A percentile compares a stretch with the other conserved stretches of the same genome.
Conservation (phyloP, 2,113 vertebrate species). For the Nothobranchius kuhntae region DNA sequence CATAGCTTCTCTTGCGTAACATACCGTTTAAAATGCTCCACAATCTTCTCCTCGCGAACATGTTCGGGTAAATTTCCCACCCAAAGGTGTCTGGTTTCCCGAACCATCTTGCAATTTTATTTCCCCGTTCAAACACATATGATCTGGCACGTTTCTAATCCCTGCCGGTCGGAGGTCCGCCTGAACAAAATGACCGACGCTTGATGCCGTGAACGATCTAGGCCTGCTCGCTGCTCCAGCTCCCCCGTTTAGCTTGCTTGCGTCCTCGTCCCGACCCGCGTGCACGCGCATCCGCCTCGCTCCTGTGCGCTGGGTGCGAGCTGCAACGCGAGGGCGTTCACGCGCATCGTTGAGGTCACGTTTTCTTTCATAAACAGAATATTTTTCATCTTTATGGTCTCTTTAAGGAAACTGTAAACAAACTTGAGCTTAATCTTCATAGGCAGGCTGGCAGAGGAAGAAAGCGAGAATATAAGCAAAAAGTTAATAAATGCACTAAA, state of each 20-base stretch:
- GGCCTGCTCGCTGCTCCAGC: conserved; percentile 49
- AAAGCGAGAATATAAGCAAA: too few relatives aligned
- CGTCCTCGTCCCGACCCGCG: conserved; percentile 51
- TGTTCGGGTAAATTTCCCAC: conserved; percentile 99
- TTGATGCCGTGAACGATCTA: conserved; percentile 54
- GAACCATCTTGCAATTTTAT: conserved; percentile 88
- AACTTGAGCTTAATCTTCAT: too few relatives aligned
- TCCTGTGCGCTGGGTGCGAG: conserved; percentile 55
- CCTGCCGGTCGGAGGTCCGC: conserved; percentile 77
- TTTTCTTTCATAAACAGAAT: neutral
- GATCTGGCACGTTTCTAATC: conserved; percentile 73
- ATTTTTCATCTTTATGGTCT: too few relatives aligned
- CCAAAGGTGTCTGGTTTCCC: conserved; percentile 99
- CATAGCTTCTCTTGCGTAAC: conserved; percentile 71
- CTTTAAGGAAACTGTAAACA: too few relatives aligned
- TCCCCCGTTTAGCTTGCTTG: conserved; percentile 54
- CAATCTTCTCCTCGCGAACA: conserved; percentile 97
- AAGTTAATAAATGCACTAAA: too few relatives aligned
- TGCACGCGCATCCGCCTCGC: conserved; percentile 40
- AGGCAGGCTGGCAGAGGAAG: too few relatives aligned
- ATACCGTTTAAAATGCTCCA: conserved; percentile 99
- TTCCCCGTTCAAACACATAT: conserved; percentile 78
- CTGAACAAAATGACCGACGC: conserved; percentile 77
- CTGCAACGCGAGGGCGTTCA: conserved; percentile 35
- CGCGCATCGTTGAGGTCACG: conserved; percentile 38